A percentile compares a stretch with the other conserved stretches of the same genome.
phyloP scores from a whole-genome alignment of 2,113 vertebrate genomes.

The Sorex araneus region DNA sequence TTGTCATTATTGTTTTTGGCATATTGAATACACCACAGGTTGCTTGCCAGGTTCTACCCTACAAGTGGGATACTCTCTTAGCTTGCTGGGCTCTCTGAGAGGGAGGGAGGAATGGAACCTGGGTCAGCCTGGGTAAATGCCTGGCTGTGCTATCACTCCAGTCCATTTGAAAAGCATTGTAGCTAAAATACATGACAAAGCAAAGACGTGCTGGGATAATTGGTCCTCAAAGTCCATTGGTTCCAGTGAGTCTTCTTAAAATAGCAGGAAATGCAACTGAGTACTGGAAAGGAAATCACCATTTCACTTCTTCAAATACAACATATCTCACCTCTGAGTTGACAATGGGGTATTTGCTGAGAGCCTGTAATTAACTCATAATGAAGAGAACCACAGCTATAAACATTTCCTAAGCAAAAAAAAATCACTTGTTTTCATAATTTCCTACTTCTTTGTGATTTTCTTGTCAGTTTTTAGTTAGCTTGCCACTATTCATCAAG shows the following conservation, averaged over 20 bases:
- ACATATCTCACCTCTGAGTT: conserved; percentile 79
- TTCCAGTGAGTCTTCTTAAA: conserved; percentile 83
- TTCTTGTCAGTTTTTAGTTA: conserved; percentile 66
- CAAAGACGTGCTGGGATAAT: conserved; percentile 83
- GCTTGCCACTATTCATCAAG: conserved; percentile 65
- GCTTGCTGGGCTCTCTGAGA: no score
- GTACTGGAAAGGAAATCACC: conserved; percentile 75
- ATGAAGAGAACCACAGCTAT: conserved; percentile 69
- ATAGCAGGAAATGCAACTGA: conserved; percentile 82
- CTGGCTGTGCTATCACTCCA: no score
- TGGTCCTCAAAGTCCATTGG: conserved; percentile 77
- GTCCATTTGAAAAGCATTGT: conserved; percentile 81
- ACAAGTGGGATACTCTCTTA: no score
- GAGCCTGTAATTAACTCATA: conserved; percentile 83
- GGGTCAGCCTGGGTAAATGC: no score
- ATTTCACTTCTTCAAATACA: conserved; percentile 81
- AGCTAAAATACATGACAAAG: conserved; percentile 79
- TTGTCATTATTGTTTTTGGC: no score
- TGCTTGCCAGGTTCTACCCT: no score
- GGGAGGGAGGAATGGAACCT: no score
- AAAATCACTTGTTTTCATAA: conserved; percentile 71
- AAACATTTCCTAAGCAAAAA: conserved; percentile 79
- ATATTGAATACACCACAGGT: no score
- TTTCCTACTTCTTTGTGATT: conserved; percentile 48
- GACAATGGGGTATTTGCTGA: conserved; percentile 81